Percentiles rank a stretch among this genome's conserved stretches.
phyloP scores from a whole-genome alignment of 2,797 vertebrate species.

The Pteronotus mesoamericanus region DNA sequence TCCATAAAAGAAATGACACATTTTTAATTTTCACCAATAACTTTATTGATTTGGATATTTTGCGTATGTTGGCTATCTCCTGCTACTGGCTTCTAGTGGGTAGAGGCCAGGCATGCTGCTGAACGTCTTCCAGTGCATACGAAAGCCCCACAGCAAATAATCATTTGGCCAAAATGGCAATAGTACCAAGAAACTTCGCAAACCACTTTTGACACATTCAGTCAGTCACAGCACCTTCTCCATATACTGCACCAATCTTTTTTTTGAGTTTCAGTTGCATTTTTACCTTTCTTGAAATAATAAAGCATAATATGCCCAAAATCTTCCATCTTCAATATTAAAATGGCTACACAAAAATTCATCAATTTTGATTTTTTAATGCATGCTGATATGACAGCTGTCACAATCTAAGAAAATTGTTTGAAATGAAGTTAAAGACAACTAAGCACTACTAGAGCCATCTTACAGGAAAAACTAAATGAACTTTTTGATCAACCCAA shows the following conservation, averaged over 20 bases:
- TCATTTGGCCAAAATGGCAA: neutral
- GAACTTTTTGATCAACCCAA: neutral
- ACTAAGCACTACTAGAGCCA: neutral
- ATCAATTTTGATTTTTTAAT: neutral
- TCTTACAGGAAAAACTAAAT: neutral
- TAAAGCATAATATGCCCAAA: neutral
- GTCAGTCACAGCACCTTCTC: neutral
- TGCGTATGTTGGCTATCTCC: neutral
- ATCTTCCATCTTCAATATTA: neutral
- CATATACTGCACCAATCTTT: neutral
- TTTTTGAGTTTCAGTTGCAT: neutral
- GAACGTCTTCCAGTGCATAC: neutral
- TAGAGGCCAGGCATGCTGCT: neutral
- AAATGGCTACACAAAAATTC: neutral
- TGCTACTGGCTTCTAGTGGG: neutral
- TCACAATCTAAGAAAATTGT: neutral
- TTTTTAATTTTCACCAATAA: neutral
- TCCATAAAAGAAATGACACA: neutral
- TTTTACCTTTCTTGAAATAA: neutral
- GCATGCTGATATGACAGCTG: neutral
- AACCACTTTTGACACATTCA: neutral
- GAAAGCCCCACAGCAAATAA: neutral
- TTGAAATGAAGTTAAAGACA: neutral
- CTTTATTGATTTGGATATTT: neutral
- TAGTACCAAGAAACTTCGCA: neutral